These are phyloP conservation scores for Silvanus unidentatus DNA, from an alignment of 2,888 invertebrate species.

Conservation along the genomic window DNA sequence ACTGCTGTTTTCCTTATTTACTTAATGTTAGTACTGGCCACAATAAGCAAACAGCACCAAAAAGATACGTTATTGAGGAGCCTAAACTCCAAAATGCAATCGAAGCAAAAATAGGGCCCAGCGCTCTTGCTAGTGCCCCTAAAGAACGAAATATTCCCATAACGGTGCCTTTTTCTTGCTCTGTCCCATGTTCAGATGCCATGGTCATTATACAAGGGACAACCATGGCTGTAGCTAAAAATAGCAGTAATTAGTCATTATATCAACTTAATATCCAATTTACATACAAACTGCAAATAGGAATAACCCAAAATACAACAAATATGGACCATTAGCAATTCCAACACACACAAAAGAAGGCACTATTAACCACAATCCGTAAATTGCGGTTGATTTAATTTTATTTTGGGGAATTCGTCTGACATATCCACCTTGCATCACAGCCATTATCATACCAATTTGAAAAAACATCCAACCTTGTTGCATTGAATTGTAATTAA, in stretches of 20 bases:
- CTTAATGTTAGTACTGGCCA: constrained; percentile 63
- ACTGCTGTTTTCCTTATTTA: constrained; percentile 2
- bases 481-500: constrained; percentile 87
- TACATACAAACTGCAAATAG: constrained; percentile 86
- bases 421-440: constrained; percentile 84
- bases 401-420: constrained; percentile 68
- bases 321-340: constrained; percentile 53
- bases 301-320: constrained; percentile 77
- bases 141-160: constrained; percentile 92
- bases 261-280: constrained; percentile 1
- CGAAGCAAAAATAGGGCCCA: constrained; percentile 86
- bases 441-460: constrained; percentile 88
- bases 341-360: constrained; percentile 84
- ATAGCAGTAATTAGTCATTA: constrained; percentile 13
- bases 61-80: constrained; percentile 71
- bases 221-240: constrained; percentile 79
- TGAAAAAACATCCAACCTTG: constrained; percentile 97
- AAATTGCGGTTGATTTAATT: constrained; percentile 64
- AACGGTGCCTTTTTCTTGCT: constrained; percentile 83
- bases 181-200: constrained; percentile 76
- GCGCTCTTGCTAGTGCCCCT: constrained; percentile 87
- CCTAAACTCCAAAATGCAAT: constrained; percentile 90
- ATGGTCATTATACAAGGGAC: constrained; percentile 93
- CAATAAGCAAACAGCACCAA: constrained; percentile 69
- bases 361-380: constrained; percentile 77